Conservation (phyloP, 2,113 vertebrate genomes). For the Nesogale talazaci region DNA sequence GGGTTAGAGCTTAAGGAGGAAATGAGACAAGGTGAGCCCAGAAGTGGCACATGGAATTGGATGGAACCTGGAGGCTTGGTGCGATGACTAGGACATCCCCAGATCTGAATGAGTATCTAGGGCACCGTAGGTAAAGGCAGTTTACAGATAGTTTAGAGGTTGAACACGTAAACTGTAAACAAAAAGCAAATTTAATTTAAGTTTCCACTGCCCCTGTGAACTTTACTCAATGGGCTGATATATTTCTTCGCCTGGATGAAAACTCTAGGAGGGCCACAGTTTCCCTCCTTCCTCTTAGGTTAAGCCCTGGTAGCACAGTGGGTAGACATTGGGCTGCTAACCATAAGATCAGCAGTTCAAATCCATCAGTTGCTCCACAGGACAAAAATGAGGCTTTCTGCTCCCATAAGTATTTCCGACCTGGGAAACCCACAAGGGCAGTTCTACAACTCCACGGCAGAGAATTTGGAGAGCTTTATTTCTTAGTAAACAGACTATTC, state of each 20-base stretch:
- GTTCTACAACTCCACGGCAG: no score
- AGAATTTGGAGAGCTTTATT: no score
- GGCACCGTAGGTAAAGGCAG: not conserved
- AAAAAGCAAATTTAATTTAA: not conserved
- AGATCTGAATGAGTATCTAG: not conserved
- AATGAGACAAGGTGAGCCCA: not conserved
- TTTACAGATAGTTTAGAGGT: not conserved
- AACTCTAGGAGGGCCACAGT: not conserved
- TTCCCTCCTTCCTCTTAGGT: not conserved
- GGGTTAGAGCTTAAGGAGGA: not conserved
- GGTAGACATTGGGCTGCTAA: no score
- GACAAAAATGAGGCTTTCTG: no score
- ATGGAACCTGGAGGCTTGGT: not conserved
- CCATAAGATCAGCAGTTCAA: no score
- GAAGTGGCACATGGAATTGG: not conserved
- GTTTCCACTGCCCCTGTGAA: not conserved
- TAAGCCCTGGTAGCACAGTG: no score
- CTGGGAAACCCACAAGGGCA: no score
- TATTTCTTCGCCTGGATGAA: not conserved
- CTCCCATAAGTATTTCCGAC: no score
- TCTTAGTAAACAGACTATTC: not conserved
- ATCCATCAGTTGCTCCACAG: no score
- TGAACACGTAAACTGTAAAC: not conserved
- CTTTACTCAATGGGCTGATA: not conserved
- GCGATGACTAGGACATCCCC: not conserved